Conservation (phyloP, 1,140 invertebrate genomes). For the Harlomillsia oculata region DNA sequence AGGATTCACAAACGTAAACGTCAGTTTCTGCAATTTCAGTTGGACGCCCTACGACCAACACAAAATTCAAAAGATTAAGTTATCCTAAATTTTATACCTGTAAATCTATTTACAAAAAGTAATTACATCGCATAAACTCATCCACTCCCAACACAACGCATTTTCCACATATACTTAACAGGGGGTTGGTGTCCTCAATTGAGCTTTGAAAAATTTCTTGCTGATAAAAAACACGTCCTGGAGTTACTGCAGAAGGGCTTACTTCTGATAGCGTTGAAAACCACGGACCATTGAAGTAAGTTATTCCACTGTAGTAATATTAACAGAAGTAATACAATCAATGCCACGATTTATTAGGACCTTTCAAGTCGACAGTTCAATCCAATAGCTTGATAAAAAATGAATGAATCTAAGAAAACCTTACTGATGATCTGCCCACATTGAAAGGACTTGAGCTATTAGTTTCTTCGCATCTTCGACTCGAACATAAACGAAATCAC, state of each 20-base stretch:
- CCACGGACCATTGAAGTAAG: conserved; percentile 87
- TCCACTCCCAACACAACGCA: conserved; percentile 83
- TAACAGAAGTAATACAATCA: conserved; percentile 37
- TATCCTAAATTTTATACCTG: background rate
- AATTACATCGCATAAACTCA: conserved; percentile 75
- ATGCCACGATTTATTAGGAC: background rate
- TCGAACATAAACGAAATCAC: conserved; percentile 88
- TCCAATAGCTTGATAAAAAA: background rate
- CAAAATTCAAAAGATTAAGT: conserved; percentile 12
- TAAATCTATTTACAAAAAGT: background rate
- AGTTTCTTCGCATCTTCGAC: conserved; percentile 74
- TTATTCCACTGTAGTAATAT: conserved; percentile 66
- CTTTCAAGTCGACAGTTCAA: background rate
- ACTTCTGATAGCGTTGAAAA: conserved; percentile 81
- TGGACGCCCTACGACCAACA: conserved; percentile 58
- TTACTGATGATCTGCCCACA: conserved; percentile 82
- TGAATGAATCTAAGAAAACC: conserved; percentile 40
- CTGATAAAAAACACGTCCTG: conserved; percentile 74
- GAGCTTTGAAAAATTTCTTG: conserved; percentile 89
- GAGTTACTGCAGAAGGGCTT: conserved; percentile 49
- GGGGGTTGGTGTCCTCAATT: conserved; percentile 80
- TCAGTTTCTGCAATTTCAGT: conserved; percentile 90
- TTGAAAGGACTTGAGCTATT: conserved; percentile 86
- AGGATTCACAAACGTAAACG: conserved; percentile 85
- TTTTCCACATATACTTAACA: conserved; percentile 80